Evolutionary conservation across 2,888 invertebrate genomes (phyloP), one percentile per base, ranked within the genome.

Genomic region (Leptinotarsa rubiginosa): DNA sequence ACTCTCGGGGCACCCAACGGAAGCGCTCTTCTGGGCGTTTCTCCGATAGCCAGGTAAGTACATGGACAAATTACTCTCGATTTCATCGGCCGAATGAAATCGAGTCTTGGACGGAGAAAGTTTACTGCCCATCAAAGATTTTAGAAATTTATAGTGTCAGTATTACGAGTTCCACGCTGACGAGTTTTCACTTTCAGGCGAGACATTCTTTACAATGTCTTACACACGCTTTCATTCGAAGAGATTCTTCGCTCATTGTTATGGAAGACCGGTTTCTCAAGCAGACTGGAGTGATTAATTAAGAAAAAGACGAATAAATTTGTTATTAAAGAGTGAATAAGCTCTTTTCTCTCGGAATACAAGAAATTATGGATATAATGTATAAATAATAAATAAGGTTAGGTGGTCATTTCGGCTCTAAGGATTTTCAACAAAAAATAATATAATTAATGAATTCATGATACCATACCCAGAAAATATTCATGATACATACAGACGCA

Each of bases 151-250:
- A 71, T 71, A 74, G 76, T 78, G 74, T 78, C 74, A 74, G 76
- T 77, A 70, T 65, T 76, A 76, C 75, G 47, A 65, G 66, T 65
- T 69, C 62, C 31, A 64, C 47, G 64, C 65, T 67, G 66, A 50
- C 67, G 25, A 68, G 74, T 73, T 78, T 78, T 78, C 78, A 78
- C 78, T 78, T 76, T 78, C 76, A 16, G 59, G 70, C 47, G 5
- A 22, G 54, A 20, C 66, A 69, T 76, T 74, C 72, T 72, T 72
- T 65, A 69, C 50, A 59, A 49, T 65, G 64, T 73, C 64, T 70
- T 49, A 69, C 54, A 69, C 75, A 69, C 56, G 73, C 75, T 77
- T 75, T 77, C 77, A 41, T 31, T 72, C 25, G 18, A 47, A 18
- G 59, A 64, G 65, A 62, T 31, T 62, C 25, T 62, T 62, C 31